phyloP scores from a whole-genome alignment of 2,888 invertebrate species.

The Villa cingulata region DNA sequence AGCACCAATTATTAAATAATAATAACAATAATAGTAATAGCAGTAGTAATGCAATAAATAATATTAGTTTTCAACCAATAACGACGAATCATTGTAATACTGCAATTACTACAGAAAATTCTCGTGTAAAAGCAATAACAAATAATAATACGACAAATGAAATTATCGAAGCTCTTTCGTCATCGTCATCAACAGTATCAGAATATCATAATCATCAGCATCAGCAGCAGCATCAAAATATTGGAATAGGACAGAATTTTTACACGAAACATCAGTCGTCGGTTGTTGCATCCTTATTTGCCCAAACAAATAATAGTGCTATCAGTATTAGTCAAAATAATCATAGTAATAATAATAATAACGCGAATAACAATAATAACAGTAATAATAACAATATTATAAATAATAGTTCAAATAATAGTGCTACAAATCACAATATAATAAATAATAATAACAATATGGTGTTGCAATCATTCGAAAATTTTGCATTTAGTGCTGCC shows the following conservation, averaged over 20 bases:
- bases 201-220: neutral
- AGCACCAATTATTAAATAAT: neutral
- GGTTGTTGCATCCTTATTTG: neutral
- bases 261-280: neutral
- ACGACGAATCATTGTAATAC: neutral
- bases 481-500: conserved; percentile 20
- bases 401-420: conserved; percentile 1
- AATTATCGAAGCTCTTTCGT: neutral
- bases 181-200: neutral
- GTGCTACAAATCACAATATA: neutral
- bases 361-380: neutral
- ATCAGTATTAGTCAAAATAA: conserved; percentile 3
- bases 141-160: neutral
- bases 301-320: neutral
- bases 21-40: neutral
- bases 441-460: conserved; percentile 15
- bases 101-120: neutral
- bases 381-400: neutral
- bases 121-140: neutral
- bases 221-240: neutral
- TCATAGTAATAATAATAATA: neutral
- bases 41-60: too few relatives aligned
- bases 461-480: conserved; percentile 34
- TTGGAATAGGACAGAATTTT: neutral
- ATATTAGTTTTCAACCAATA: neutral